Conservation (phyloP, 2,797 vertebrate species). For the Pelochelys cantorii region DNA sequence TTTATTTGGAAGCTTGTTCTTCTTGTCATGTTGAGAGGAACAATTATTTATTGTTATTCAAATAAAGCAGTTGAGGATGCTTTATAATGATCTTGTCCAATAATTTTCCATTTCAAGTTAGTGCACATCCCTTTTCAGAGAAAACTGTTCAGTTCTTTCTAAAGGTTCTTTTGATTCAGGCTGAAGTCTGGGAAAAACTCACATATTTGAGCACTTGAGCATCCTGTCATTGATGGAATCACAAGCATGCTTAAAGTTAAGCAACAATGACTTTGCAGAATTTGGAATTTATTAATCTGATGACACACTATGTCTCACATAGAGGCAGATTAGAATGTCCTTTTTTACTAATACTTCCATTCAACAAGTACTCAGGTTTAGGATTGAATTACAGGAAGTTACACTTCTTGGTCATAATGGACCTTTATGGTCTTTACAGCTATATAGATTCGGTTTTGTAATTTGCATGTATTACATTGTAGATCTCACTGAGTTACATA, state of each 20-base stretch:
- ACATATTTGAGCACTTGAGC: background rate
- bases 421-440: background rate
- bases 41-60: background rate
- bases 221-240: background rate
- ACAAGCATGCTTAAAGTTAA: background rate
- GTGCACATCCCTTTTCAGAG: background rate
- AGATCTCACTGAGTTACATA: background rate
- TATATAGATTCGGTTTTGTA: slow-evolving; percentile 15
- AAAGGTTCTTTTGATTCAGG: background rate
- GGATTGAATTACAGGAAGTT: background rate
- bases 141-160: background rate
- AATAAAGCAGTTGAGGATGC: slow-evolving; percentile 6
- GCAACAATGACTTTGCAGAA: background rate
- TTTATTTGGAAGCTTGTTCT: background rate
- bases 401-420: background rate
- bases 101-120: background rate
- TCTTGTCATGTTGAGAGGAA: background rate
- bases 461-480: slow-evolving; percentile 5
- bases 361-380: background rate
- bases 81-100: accelerated
- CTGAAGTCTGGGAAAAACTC: background rate
- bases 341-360: background rate
- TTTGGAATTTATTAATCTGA: background rate
- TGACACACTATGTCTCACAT: background rate
- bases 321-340: background rate